Evolutionary conservation across 2,113 vertebrate species (phyloP).

Genomic region (Sphyrna mokarran): DNA sequence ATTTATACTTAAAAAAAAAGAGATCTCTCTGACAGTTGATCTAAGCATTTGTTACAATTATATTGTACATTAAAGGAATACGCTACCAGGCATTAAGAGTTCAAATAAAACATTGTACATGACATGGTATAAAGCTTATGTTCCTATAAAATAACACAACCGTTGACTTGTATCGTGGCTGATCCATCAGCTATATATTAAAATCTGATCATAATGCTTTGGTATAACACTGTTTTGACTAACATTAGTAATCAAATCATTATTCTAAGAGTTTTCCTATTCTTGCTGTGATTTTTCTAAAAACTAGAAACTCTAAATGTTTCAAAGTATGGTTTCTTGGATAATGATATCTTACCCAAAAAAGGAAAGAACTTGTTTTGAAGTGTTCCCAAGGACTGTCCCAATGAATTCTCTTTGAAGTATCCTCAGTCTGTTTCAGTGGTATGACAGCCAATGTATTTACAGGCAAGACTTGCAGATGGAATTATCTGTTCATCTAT

Average conservation of each 20-base stretch:
- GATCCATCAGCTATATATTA: background rate
- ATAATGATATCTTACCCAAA: background rate
- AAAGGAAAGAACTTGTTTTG: background rate
- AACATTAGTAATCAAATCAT: background rate
- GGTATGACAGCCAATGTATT: background rate
- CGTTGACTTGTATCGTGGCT: background rate
- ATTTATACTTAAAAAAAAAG: background rate
- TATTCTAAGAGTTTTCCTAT: background rate
- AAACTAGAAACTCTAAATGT: background rate
- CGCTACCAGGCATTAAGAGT: background rate
- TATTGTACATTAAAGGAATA: background rate
- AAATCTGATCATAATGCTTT: background rate
- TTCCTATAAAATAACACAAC: background rate
- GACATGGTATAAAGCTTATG: background rate
- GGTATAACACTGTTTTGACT: background rate
- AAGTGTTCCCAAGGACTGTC: background rate
- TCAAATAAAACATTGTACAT: background rate
- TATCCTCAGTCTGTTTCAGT: background rate
- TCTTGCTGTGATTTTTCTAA: too few species aligned
- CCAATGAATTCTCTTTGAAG: background rate
- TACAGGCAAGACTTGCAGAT: background rate
- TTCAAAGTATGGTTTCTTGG: background rate
- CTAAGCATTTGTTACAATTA: background rate
- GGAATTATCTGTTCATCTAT: background rate
- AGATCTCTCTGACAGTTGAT: background rate